A percentile compares a stretch with the other conserved stretches of the same genome.
phyloP scores from a whole-genome alignment of 2,888 invertebrate species.

The Lingula anatina region DNA sequence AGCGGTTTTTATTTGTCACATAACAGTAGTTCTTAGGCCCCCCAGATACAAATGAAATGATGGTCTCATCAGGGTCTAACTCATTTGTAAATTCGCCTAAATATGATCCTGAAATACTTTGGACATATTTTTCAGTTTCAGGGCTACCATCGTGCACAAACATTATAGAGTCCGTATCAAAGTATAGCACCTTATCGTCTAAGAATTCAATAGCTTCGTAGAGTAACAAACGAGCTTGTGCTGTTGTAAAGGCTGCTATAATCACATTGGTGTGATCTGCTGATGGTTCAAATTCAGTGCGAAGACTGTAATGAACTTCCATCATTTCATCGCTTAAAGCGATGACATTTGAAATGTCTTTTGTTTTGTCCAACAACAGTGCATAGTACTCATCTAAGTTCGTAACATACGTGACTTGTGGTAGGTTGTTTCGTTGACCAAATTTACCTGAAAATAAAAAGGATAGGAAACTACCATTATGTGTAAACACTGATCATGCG shows the following conservation, averaged over 20 bases:
- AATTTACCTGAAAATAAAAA: no score
- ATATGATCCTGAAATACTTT: constrained; percentile 26
- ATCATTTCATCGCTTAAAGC: constrained; percentile 11
- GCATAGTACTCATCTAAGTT: constrained; percentile 9
- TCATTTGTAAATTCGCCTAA: constrained; percentile 47
- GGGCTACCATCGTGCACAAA: no score
- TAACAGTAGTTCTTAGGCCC: constrained; percentile 47
- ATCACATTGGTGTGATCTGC: constrained; percentile 12
- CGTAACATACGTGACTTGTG: constrained; percentile 8
- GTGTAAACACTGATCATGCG: no score
- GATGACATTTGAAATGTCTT: constrained; percentile 6
- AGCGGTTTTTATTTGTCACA: constrained; percentile 8
- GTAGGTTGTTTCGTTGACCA: constrained; percentile 9
- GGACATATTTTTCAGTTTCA: constrained; percentile 2
- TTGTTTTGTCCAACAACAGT: constrained; percentile 6
- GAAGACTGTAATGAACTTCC: constrained; percentile 6
- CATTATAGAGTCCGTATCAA: constrained; percentile 16
- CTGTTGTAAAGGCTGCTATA: constrained; percentile 8
- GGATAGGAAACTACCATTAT: no score
- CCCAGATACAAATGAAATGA: constrained; percentile 31
- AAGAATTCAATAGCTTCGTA: constrained; percentile 11
- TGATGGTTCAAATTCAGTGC: constrained; percentile 11
- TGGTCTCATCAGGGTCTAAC: constrained; percentile 15
- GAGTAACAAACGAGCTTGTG: constrained; percentile 14
- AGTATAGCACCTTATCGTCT: constrained; percentile 9